Evolutionary conservation across 2,113 vertebrate genomes (phyloP), one percentile per base, ranked within the genome.

Genomic region (Hydropotes inermis): DNA sequence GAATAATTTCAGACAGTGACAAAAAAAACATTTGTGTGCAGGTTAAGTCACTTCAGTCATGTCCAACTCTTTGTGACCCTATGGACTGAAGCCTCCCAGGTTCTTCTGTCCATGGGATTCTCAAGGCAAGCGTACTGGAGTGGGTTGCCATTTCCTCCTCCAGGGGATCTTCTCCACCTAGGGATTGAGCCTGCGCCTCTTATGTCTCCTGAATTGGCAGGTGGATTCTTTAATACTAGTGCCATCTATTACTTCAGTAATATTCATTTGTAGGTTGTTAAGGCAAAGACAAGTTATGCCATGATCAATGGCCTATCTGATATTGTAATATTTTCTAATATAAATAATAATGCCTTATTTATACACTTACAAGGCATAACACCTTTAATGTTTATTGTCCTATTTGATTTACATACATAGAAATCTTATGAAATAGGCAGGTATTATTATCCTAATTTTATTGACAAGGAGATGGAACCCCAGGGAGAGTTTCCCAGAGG

Each of bases 1-100:
- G 60, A 94, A 89, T 55, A 33, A 91, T 91, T 94, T 91, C 28
- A 95, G 91, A 76, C 94, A 87, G 70, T 64, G 61, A 84, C 82
- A 79, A 95, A 70, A 50, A 70, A 94, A 74, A 83, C 23, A 60
- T 81, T 78, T 96, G 70, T 43, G 23, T 76, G 23, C 25, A 23
- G 43, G 36, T 39, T 76, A 76, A 76, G 70, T 25, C 12, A 25
- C 6, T 27, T 27, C 23, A 76, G 70, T 43, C 36, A 76, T 76
- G 25, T 43, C 39, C 21, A 43, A 25, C 70, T 76, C 23, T 76
- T 76, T 76, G 36, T 27, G 25, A 43, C 36, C 6, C 36, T 14
- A 76, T 4, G 23, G 70, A 76, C 70, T 76, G 23, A 43, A 43
- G 36, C 36, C 36, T 43, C 5, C 70, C 70, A 76, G 36, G 36